phyloP scores from a whole-genome alignment of 2,113 vertebrate species.

The Paramisgurnus dabryanus region DNA sequence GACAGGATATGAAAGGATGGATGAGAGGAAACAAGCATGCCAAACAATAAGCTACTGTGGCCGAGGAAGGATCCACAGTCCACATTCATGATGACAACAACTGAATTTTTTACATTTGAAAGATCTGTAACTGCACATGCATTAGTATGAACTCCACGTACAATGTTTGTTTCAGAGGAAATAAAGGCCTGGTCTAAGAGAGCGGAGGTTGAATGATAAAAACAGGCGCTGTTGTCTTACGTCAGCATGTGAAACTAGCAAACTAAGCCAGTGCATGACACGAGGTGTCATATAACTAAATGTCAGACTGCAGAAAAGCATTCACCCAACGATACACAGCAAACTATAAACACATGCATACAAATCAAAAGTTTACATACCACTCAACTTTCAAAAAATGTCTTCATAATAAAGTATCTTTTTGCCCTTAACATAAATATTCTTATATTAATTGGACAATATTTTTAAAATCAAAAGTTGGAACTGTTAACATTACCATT shows the following conservation, averaged over 20 bases:
- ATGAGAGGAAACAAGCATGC: constrained; percentile 61
- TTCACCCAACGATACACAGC: neutral
- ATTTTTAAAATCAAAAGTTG: too few relatives aligned
- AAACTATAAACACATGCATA: neutral
- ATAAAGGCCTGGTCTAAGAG: neutral
- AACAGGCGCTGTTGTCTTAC: neutral
- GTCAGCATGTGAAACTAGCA: constrained; percentile 13
- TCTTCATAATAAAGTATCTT: too few relatives aligned
- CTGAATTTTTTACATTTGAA: too few relatives aligned
- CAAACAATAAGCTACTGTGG: constrained; percentile 29
- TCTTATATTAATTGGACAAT: too few relatives aligned
- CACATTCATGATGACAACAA: too few relatives aligned
- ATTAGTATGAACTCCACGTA: neutral
- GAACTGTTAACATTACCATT: too few relatives aligned
- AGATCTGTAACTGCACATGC: neutral
- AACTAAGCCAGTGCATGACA: neutral
- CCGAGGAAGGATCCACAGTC: neutral
- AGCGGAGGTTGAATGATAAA: neutral
- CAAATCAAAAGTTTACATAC: constrained; percentile 1
- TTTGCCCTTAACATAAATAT: too few relatives aligned
- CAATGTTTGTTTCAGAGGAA: neutral
- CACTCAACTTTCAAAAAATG: constrained; percentile 4
- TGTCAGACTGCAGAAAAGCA: neutral
- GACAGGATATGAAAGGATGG: constrained; percentile 64
- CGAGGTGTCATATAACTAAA: constrained; percentile 35